Evolutionary conservation across 2,113 vertebrate species (phyloP), one percentile per base, ranked within the genome.

Genomic region (Chaetodon trifascialis): DNA sequence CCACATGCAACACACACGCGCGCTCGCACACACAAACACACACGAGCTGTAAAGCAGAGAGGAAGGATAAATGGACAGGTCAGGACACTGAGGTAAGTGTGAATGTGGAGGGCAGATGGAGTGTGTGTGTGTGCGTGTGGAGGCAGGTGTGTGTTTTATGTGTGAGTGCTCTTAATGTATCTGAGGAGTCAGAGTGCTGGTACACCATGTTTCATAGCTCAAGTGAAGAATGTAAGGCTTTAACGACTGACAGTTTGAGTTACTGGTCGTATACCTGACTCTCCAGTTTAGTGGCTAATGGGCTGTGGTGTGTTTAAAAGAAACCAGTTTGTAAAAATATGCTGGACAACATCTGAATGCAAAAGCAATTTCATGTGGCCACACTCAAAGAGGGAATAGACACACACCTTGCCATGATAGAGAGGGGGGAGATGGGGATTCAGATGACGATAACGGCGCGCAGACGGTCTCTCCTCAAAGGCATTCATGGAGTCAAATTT

Each of bases 11-110:
- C 44, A 49, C 46, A 73, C n/a, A 42, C 44, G 44, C 46, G 69
- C n/a, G 54, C 25, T 36, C 11, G 58, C 23, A 69, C 23, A 70
- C 36, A 69, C 49, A 42, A 15, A n/a, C 19, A 52, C 60, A 23
- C 9, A 73, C 3, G 21, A 5, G 19, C 17, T 63, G 21, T 40
- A 66, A 69, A 64, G 60, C 40, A 75, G 23, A 62, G 21, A 71
- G 44, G 70, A 38, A 78, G 68, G 62, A 66, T 78, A 62, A 78
- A 85, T 72, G 40, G 66, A 62, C 66, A 79, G 62, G 59, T 71
- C 62, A 84, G 51, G 51, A 59, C 62, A 75, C 49, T 46, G 11
- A 74, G 62, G 11, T 19, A 36, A 49, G 63, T 75, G 58, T 64
- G 73, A 80, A 65, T 82, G 83, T 82, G 55, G 52, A 5, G 55